Percentiles rank a stretch among this genome's conserved stretches.
phyloP scores from a whole-genome alignment of 2,888 invertebrate species.

The Ophion ellenae region DNA sequence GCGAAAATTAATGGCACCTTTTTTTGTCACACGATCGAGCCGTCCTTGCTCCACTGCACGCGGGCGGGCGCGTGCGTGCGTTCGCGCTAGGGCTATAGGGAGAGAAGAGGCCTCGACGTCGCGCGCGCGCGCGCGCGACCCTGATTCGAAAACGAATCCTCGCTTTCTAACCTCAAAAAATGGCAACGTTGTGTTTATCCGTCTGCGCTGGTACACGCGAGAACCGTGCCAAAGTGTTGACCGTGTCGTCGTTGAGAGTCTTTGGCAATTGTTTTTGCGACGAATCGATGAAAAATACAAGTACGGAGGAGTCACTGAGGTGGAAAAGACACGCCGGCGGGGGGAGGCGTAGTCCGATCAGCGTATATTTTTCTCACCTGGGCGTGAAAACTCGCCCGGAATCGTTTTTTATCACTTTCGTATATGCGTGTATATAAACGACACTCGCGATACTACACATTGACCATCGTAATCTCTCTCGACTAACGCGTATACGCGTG shows the following conservation, averaged over 20 bases:
- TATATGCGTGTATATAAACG: constrained; percentile 26
- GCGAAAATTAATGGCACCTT: not conserved
- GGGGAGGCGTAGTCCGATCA: constrained; percentile 53
- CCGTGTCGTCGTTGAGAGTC: not conserved
- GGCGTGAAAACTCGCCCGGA: constrained; percentile 59
- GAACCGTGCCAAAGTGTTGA: not conserved
- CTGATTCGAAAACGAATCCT: constrained; percentile 1
- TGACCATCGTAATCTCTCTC: not conserved
- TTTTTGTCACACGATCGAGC: not conserved
- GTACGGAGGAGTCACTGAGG: constrained; percentile 3
- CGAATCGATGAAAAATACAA: constrained; percentile 2
- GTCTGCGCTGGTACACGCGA: not conserved
- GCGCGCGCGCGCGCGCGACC: not conserved
- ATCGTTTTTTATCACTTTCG: constrained; percentile 30
- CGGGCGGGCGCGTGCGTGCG: not conserved
- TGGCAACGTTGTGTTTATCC: constrained; percentile 2
- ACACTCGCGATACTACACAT: constrained; percentile 32
- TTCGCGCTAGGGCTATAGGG: too few species aligned
- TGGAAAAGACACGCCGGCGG: constrained; percentile 20
- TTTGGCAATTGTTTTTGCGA: not conserved
- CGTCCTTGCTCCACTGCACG: not conserved
- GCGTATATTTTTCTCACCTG: constrained; percentile 62
- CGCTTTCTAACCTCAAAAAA: constrained; percentile 39
- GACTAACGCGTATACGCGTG: not conserved
- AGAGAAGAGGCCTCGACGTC: constrained; percentile 2